A percentile compares a stretch with the other conserved stretches of the same genome.
Evolutionary conservation across 2,797 vertebrate genomes (phyloP).

Genomic region (Poeciliopsis gracilis): DNA sequence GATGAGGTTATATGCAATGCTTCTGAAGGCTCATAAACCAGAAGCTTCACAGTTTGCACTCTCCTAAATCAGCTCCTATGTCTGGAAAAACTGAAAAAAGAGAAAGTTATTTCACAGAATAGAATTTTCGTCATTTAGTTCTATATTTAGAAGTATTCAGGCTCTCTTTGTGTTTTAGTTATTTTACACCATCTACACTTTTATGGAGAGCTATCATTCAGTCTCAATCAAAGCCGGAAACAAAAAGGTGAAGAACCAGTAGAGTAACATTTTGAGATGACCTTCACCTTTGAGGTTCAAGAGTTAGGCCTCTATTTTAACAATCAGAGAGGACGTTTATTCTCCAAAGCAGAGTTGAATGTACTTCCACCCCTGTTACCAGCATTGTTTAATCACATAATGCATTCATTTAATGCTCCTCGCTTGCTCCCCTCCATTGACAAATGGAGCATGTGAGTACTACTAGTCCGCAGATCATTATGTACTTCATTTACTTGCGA

Average conservation of each 20-base stretch:
- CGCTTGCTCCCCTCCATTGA: not conserved
- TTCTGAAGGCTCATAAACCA: not conserved
- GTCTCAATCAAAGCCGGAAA: no score
- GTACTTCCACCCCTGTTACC: not conserved
- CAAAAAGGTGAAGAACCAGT: not conserved
- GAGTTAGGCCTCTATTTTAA: not conserved
- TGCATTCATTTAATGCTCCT: not conserved
- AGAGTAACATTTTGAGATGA: not conserved
- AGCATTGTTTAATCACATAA: not conserved
- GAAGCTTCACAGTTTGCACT: not conserved
- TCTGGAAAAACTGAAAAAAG: not conserved
- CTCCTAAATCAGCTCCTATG: no score
- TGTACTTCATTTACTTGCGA: not conserved
- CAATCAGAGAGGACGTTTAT: not conserved
- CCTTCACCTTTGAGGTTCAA: not conserved
- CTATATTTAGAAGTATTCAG: no score
- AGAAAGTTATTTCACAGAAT: no score
- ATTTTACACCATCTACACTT: no score
- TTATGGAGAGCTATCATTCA: no score
- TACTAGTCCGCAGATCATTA: not conserved
- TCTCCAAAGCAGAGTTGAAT: not conserved
- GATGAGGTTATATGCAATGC: not conserved
- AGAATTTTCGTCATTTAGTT: no score
- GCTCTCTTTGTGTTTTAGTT: no score
- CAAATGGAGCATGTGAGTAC: not conserved